phyloP scores from a whole-genome alignment of 2,888 invertebrate species.

The Macaria liturata region DNA sequence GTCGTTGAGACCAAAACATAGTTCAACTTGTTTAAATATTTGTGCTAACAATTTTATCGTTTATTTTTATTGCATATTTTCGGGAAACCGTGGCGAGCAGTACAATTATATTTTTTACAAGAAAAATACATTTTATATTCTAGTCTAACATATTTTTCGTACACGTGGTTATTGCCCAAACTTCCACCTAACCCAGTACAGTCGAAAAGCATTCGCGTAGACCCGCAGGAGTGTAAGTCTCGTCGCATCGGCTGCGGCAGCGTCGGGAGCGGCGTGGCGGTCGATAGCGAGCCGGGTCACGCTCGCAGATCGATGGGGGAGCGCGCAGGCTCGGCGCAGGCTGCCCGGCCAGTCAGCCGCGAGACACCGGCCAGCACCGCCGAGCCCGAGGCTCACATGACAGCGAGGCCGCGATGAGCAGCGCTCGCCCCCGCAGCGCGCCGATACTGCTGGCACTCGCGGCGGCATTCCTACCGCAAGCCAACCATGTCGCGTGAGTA shows the following conservation, averaged over 20 bases:
- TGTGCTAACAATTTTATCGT: too few species aligned
- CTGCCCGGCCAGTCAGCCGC: constrained; percentile 60
- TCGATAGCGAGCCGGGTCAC: constrained; percentile 75
- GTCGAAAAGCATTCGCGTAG: too few species aligned
- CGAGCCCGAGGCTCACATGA: constrained; percentile 59
- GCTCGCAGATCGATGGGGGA: constrained; percentile 68
- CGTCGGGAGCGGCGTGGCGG: constrained; percentile 62
- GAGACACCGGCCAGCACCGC: constrained; percentile 51
- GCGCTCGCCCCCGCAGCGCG: constrained; percentile 84
- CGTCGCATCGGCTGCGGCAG: constrained; percentile 46
- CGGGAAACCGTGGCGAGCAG: too few species aligned
- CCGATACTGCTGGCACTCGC: constrained; percentile 84
- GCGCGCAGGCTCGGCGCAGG: constrained; percentile 53
- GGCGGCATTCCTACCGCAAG: constrained; percentile 82
- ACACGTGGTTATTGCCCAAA: too few species aligned
- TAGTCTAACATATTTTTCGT: too few species aligned
- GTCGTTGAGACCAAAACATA: too few species aligned
- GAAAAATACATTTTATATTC: too few species aligned
- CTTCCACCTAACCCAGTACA: too few species aligned
- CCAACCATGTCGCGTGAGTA: constrained; percentile 85
- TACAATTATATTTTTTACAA: too few species aligned
- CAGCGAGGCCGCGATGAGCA: constrained; percentile 71
- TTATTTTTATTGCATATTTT: too few species aligned
- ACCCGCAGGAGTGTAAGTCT: background rate
- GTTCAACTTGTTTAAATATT: too few species aligned